These are phyloP conservation scores for Natator depressus DNA, from an alignment of 2,113 vertebrate species.

Conservation along the genomic window DNA sequence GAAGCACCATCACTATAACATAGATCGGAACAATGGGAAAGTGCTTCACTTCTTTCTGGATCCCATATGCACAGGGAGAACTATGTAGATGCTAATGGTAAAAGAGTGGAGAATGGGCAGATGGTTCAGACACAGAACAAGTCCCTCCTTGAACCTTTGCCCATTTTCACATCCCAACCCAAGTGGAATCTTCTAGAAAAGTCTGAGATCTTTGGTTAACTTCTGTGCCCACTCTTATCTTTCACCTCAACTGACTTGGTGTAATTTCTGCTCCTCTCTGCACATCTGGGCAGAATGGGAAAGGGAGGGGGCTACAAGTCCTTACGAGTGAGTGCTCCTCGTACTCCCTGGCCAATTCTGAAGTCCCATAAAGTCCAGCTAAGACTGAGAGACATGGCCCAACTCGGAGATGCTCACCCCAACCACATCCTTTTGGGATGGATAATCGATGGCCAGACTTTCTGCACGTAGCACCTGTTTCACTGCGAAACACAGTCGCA, in stretches of 20 bases:
- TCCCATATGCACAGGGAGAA: accelerated
- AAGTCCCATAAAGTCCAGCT: background rate
- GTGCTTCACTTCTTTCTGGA: background rate
- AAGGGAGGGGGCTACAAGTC: background rate
- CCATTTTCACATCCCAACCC: background rate
- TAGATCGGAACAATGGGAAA: background rate
- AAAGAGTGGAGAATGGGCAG: background rate
- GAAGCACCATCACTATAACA: background rate
- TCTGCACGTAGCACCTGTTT: background rate
- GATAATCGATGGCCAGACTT: background rate
- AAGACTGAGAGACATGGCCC: background rate
- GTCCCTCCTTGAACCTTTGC: background rate
- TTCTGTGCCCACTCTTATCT: background rate
- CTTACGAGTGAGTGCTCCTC: background rate
- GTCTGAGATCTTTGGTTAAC: background rate
- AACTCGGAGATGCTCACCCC: background rate
- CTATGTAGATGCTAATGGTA: background rate
- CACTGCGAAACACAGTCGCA: background rate
- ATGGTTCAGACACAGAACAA: background rate
- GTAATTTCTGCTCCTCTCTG: background rate
- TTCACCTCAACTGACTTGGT: background rate
- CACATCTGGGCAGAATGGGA: background rate
- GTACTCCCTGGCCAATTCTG: background rate
- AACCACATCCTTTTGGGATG: background rate
- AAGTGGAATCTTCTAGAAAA: background rate